Evolutionary conservation across 2,113 vertebrate genomes (phyloP).

Genomic region (Megaleporinus macrocephalus): DNA sequence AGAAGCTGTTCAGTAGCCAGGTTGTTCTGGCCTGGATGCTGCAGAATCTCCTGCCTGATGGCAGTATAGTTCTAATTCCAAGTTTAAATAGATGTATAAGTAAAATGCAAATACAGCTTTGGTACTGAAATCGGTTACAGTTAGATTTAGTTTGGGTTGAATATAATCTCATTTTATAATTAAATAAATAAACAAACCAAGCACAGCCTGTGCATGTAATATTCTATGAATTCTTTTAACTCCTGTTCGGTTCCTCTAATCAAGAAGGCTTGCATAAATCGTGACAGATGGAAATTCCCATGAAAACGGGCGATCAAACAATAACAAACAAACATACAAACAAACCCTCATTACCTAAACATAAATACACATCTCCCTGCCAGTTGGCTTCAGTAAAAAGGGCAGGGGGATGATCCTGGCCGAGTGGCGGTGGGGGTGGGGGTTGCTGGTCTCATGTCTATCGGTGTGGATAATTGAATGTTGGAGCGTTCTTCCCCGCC

Average conservation of each 20-base stretch:
- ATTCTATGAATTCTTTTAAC: background rate
- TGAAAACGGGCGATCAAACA: background rate
- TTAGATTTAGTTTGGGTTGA: too few relatives aligned
- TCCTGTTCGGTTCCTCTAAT: background rate
- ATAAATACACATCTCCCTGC: constrained; percentile 49
- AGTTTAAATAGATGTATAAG: too few relatives aligned
- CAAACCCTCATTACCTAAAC: constrained; percentile 13
- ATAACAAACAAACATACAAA: background rate
- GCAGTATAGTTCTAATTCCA: too few relatives aligned
- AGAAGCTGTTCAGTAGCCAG: too few relatives aligned
- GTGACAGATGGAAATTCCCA: background rate
- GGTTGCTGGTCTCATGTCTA: constrained; percentile 76
- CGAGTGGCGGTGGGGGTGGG: constrained; percentile 54
- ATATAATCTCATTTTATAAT: too few relatives aligned
- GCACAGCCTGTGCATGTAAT: background rate
- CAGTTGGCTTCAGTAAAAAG: constrained; percentile 59
- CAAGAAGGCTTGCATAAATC: background rate
- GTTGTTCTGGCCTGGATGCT: too few relatives aligned
- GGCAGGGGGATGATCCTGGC: constrained; percentile 65
- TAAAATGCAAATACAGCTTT: too few relatives aligned
- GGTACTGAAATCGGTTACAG: too few relatives aligned
- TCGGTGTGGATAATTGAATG: constrained; percentile 82
- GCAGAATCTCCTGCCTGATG: too few relatives aligned
- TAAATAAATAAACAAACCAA: background rate
- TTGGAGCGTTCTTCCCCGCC: constrained; percentile 74